Conservation (phyloP, 1,140 invertebrate species). For the Leptonema lineaticorne region DNA sequence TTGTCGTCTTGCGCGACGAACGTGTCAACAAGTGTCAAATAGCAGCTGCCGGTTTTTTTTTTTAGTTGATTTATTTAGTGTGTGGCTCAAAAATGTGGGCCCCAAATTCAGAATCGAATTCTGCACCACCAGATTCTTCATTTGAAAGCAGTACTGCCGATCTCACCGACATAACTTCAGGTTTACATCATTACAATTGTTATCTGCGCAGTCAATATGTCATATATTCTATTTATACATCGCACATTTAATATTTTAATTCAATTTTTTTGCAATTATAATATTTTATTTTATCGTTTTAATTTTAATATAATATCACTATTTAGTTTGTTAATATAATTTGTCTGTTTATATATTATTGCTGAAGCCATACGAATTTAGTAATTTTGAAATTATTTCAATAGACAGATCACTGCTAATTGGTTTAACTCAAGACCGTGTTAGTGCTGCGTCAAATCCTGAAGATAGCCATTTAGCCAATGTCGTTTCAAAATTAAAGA, state of each 20-base stretch:
- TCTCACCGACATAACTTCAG: constrained; percentile 38
- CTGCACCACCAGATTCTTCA: constrained; percentile 19
- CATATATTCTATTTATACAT: not conserved
- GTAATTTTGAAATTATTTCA: no score
- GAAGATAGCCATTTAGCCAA: no score
- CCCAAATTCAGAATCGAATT: not conserved
- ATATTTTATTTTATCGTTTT: no score
- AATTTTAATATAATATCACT: no score
- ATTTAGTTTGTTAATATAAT: no score
- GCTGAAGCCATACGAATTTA: no score
- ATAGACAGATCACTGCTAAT: constrained; percentile 40
- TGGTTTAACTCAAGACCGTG: no score
- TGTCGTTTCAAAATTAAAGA: no score
- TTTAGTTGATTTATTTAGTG: no score
- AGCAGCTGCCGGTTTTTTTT: not conserved
- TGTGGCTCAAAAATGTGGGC: not conserved
- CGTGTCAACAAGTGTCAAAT: constrained; percentile 9
- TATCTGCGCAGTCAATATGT: not conserved
- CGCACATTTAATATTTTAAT: not conserved
- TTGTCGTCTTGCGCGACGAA: not conserved
- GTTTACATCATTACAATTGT: constrained; percentile 5
- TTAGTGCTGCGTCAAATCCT: no score
- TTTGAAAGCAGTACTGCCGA: constrained; percentile 33
- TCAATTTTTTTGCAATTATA: no score
- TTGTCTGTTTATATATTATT: no score